Evolutionary conservation across 2,113 vertebrate species (phyloP).

Genomic region (Apeltes quadracus): DNA sequence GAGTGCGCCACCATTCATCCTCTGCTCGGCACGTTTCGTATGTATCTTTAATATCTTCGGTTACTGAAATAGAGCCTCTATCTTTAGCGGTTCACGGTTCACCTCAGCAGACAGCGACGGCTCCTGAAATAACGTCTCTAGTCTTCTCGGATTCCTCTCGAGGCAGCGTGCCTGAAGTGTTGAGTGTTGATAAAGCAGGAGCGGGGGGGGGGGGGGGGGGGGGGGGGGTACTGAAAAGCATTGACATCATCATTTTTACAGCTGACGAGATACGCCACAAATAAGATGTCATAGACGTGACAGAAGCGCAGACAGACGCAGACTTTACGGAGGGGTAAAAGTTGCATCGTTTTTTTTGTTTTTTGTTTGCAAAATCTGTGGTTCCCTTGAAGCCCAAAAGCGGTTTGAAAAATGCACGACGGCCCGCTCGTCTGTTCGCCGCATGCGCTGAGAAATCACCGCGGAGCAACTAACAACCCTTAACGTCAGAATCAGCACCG

Average conservation of each 20-base stretch:
- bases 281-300: conserved; percentile 11
- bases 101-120: conserved; percentile 68
- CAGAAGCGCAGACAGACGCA: conserved; percentile 9
- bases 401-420: conserved; percentile 51
- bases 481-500: conserved; percentile 49
- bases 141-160: conserved; percentile 53
- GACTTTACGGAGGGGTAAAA: conserved; percentile 16
- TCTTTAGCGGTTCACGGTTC: conserved; percentile 76
- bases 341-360: background rate
- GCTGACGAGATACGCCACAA: conserved; percentile 25
- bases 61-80: conserved; percentile 74
- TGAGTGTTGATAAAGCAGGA: conserved; percentile 61
- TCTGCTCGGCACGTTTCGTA: conserved; percentile 58
- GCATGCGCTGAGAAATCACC: conserved; percentile 36
- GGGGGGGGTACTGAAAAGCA: conserved; percentile 13
- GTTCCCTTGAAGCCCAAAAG: conserved; percentile 18
- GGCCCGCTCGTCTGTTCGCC: conserved; percentile 31
- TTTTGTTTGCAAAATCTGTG: conserved; percentile 1
- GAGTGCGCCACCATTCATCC: conserved; percentile 59
- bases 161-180: conserved; percentile 34
- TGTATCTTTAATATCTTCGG: conserved; percentile 72
- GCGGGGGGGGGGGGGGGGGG: background rate
- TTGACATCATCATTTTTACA: conserved; percentile 38
- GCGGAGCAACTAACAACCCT: conserved; percentile 38
- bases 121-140: conserved; percentile 65